Conservation (phyloP, 2,113 vertebrate species). For the Pheucticus melanocephalus region DNA sequence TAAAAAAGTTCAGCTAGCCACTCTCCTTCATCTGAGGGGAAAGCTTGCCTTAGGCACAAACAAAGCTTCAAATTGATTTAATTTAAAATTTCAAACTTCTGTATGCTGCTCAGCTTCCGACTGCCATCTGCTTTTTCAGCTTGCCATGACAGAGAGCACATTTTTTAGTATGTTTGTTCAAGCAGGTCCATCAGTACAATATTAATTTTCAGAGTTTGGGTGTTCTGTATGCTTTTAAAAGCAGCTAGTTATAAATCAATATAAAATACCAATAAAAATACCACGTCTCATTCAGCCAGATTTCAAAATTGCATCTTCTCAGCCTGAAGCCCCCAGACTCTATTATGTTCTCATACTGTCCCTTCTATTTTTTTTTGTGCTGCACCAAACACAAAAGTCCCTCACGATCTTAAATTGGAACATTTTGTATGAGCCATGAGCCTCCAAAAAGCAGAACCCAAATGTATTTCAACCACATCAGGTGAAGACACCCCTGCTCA, state of each 20-base stretch:
- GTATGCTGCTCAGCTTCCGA: constrained; percentile 75
- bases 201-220: constrained; percentile 68
- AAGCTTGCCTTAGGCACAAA: constrained; percentile 78
- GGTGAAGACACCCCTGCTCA: not conserved
- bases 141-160: constrained; percentile 68
- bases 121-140: constrained; percentile 79
- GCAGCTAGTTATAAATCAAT: constrained; percentile 40
- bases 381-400: not conserved
- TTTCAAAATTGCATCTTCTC: not conserved
- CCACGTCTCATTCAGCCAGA: not conserved
- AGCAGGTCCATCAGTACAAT: constrained; percentile 76
- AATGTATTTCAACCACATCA: not conserved
- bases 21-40: constrained; percentile 72
- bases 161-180: constrained; percentile 77
- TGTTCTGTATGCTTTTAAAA: constrained; percentile 39
- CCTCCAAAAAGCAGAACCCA: not conserved
- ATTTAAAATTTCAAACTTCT: constrained; percentile 80
- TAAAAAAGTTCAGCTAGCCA: constrained; percentile 63
- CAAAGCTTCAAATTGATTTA: constrained; percentile 79
- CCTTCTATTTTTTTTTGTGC: not conserved
- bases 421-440: not conserved
- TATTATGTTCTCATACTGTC: not conserved
- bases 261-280: constrained; percentile 47
- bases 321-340: not conserved
- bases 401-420: not conserved